phyloP scores from a whole-genome alignment of 1,140 invertebrate genomes.

The Batillaria attramentaria region DNA sequence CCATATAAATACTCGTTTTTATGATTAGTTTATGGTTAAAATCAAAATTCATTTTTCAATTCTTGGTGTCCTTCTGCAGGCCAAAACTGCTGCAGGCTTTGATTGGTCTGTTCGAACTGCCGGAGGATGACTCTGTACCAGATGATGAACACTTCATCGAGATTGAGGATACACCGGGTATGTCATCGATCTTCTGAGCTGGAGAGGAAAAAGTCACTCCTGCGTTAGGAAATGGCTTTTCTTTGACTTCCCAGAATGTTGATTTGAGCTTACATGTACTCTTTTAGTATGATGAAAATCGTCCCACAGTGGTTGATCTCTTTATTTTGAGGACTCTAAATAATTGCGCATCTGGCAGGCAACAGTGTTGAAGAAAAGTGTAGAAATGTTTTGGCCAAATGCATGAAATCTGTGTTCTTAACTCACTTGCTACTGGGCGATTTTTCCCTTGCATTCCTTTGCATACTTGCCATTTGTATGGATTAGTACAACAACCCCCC shows the following conservation, averaged over 20 bases:
- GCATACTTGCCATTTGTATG: no score
- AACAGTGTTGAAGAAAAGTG: no score
- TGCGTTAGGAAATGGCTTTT: not conserved
- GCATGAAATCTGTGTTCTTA: no score
- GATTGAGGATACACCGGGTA: constrained; percentile 83
- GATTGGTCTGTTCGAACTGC: constrained; percentile 90
- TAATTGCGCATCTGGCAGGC: no score
- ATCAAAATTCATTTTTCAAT: not conserved
- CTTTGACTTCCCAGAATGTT: not conserved
- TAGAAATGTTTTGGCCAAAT: no score
- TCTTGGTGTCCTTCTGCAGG: constrained; percentile 66
- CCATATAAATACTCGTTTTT: not conserved
- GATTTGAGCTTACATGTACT: no score
- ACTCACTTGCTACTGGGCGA: no score
- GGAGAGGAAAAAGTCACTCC: not conserved
- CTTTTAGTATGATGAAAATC: not conserved
- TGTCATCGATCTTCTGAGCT: not conserved
- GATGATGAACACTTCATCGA: constrained; percentile 91
- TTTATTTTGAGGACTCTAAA: no score
- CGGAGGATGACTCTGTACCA: constrained; percentile 83
- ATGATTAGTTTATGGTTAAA: not conserved
- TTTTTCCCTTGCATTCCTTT: no score
- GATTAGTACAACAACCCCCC: no score
- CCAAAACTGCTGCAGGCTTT: constrained; percentile 79
- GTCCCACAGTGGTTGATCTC: no score